These are phyloP conservation scores for Natrix natrix DNA, from an alignment of 2,797 vertebrate genomes.

Conservation along the genomic window DNA sequence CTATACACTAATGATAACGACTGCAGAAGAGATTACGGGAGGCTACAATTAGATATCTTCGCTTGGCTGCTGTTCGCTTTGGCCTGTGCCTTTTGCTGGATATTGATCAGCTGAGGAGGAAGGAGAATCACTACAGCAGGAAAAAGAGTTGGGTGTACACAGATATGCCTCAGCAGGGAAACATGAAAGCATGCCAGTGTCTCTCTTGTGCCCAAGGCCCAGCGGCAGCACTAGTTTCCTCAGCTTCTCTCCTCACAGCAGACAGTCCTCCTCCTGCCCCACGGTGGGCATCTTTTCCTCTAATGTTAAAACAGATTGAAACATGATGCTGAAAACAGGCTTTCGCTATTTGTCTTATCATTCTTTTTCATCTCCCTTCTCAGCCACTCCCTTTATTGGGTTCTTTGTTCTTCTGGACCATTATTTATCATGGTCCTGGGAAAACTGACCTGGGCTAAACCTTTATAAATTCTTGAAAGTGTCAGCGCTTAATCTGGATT, in stretches of 20 bases:
- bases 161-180: background rate
- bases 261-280: background rate
- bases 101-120: constrained; percentile 29
- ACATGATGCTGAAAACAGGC: background rate
- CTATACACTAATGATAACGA: constrained; percentile 49
- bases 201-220: background rate
- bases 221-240: background rate
- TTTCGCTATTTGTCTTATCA: background rate
- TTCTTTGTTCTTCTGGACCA: background rate
- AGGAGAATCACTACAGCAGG: constrained; percentile 36
- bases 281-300: background rate
- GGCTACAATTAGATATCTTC: constrained; percentile 56
- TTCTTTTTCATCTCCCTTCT: background rate
- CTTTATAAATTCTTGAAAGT: background rate
- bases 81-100: constrained; percentile 37
- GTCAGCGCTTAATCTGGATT: background rate
- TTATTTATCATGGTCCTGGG: background rate
- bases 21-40: constrained; percentile 53
- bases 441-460: background rate
- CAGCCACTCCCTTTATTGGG: background rate
- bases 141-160: constrained; percentile 25
- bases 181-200: background rate
- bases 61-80: constrained; percentile 39
- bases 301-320: constrained; percentile 9
- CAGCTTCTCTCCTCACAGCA: background rate